phyloP scores from a whole-genome alignment of 2,113 vertebrate species.

The Serilophus lunatus region DNA sequence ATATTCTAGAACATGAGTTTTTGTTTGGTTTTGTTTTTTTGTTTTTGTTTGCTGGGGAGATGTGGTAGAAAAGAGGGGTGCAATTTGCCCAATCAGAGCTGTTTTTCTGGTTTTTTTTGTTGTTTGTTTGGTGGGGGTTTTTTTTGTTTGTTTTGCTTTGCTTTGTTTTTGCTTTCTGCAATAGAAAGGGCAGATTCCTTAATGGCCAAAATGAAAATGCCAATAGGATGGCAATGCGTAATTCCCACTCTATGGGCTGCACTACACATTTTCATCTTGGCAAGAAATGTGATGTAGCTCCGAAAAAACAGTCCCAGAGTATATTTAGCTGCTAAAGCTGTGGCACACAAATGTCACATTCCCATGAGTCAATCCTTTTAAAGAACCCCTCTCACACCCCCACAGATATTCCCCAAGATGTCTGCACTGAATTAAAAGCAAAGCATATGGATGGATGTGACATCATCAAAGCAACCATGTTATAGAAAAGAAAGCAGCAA shows the following conservation, averaged over 20 bases:
- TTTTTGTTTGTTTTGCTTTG: neutral
- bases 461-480: slow-evolving; percentile 64
- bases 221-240: neutral
- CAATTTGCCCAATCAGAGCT: neutral
- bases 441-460: slow-evolving; percentile 75
- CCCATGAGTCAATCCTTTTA: slow-evolving; percentile 71
- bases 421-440: slow-evolving; percentile 64
- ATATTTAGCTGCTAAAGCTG: slow-evolving; percentile 87
- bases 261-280: slow-evolving; percentile 59
- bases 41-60: neutral
- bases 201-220: slow-evolving; percentile 34
- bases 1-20: slow-evolving; percentile 79
- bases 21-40: too few species aligned
- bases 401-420: slow-evolving; percentile 59
- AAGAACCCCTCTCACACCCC: slow-evolving; percentile 53
- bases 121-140: neutral
- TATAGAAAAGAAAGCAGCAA: slow-evolving; percentile 65
- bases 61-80: neutral
- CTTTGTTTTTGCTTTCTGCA: neutral
- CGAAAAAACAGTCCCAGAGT: slow-evolving; percentile 84
- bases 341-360: slow-evolving; percentile 80
- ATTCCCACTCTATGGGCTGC: slow-evolving; percentile 30
- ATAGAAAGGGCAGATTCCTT: neutral
- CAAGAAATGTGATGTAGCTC: slow-evolving; percentile 50
- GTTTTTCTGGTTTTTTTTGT: neutral